Evolutionary conservation across 2,797 vertebrate species (phyloP).

Genomic region (Anguilla marmorata): DNA sequence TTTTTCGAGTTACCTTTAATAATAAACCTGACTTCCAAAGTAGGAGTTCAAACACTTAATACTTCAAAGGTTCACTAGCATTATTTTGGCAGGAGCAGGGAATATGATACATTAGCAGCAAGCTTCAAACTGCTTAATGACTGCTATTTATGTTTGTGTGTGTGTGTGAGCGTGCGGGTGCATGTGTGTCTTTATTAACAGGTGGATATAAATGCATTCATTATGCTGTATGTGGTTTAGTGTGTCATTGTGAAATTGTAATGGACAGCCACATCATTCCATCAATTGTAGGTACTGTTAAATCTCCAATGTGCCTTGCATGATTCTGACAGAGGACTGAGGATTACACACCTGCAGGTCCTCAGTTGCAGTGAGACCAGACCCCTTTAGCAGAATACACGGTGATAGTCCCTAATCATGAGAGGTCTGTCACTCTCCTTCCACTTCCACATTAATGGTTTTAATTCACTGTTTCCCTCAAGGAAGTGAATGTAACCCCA

Average conservation of each 20-base stretch:
- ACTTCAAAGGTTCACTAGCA: neutral
- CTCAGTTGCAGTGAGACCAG: conserved; percentile 65
- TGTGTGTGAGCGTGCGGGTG: too few species aligned
- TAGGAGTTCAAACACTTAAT: neutral
- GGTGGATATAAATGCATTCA: neutral
- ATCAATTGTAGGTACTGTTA: conserved; percentile 39
- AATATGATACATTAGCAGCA: neutral
- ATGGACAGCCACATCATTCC: neutral
- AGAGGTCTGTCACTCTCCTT: conserved; percentile 64
- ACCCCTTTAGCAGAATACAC: conserved; percentile 60
- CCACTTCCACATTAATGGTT: conserved; percentile 65
- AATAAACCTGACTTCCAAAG: neutral
- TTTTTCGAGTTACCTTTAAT: conserved; percentile 21
- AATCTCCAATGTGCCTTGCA: conserved; percentile 48
- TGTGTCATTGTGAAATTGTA: neutral
- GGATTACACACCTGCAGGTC: conserved; percentile 63
- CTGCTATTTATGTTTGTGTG: neutral
- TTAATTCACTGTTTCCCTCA: conserved; percentile 67
- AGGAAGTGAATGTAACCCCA: conserved; percentile 55
- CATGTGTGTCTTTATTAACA: neutral
- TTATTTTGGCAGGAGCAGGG: neutral
- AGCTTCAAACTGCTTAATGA: neutral
- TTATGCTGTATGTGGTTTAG: neutral
- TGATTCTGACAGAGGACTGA: conserved; percentile 55
- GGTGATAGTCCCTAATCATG: conserved; percentile 64